A percentile compares a stretch with the other conserved stretches of the same genome.
phyloP scores from a whole-genome alignment of 37 sponge, comb jelly and placozoan genomes.

The Ephydatia muelleri region DNA sequence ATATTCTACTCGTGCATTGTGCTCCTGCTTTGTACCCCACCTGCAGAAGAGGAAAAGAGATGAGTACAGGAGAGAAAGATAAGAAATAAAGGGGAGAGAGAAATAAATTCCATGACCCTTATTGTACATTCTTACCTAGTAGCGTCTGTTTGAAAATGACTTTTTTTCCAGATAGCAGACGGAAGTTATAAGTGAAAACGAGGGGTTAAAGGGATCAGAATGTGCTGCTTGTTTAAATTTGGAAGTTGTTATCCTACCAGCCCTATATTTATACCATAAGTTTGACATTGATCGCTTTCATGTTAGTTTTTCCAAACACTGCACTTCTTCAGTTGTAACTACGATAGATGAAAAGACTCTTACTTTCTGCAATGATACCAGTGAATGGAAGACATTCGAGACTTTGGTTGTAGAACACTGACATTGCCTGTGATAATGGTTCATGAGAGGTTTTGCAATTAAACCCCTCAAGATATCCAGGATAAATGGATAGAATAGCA shows the following conservation, averaged over 20 bases:
- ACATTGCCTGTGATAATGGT: background rate
- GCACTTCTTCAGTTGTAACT: background rate
- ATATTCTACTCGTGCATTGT: constrained; percentile 17
- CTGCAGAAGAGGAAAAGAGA: background rate
- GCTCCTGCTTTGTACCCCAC: constrained; percentile 5
- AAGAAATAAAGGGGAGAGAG: background rate
- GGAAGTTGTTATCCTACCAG: constrained; percentile 19
- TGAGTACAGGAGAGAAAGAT: background rate
- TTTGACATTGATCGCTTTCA: background rate
- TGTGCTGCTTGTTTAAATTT: background rate
- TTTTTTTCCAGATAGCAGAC: constrained; percentile 2
- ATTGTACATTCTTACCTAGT: background rate
- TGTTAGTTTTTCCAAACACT: background rate
- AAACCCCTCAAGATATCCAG: background rate
- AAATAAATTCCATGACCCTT: background rate
- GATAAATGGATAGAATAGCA: constrained; percentile 3
- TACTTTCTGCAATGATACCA: background rate
- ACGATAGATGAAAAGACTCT: background rate
- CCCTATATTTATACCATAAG: constrained; percentile 3
- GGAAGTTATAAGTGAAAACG: background rate
- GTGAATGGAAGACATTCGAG: background rate
- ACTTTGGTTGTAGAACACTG: constrained; percentile 5
- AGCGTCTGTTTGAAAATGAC: background rate
- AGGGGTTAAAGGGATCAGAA: background rate
- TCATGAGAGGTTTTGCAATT: background rate